A percentile compares a stretch with the other conserved stretches of the same genome.
Conservation (phyloP, 2,113 vertebrate species). For the Hydrochoerus hydrochaeris region DNA sequence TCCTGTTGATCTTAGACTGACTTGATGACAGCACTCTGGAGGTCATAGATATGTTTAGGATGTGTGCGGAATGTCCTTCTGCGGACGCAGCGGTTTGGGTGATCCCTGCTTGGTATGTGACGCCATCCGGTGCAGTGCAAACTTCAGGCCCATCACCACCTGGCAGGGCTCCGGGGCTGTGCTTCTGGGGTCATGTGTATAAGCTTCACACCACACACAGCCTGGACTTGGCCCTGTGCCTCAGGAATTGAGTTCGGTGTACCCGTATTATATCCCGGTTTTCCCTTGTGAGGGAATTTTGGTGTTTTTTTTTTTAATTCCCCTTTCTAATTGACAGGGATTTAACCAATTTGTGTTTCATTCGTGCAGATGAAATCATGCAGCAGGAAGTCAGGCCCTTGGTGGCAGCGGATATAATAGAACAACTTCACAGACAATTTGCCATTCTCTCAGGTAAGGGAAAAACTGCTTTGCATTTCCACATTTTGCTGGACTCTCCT, state of each 20-base stretch:
- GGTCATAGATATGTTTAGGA: background rate
- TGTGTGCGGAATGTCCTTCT: background rate
- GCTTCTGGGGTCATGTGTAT: background rate
- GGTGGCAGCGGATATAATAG: conserved; percentile 95
- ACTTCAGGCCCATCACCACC: background rate
- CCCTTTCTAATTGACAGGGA: background rate
- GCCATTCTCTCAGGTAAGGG: conserved; percentile 95
- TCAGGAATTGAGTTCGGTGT: background rate
- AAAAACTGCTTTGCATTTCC: background rate
- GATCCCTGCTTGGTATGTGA: background rate
- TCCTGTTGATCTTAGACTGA: background rate
- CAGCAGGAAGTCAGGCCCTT: conserved; percentile 97
- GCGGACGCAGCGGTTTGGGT: background rate
- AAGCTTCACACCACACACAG: background rate
- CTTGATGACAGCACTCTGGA: background rate
- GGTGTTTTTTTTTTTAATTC: background rate
- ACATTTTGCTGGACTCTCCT: conserved; percentile 44
- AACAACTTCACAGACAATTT: conserved; percentile 97
- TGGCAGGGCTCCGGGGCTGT: background rate
- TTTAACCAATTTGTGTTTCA: conserved; percentile 72
- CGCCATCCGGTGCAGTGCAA: background rate
- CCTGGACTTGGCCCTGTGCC: too few relatives aligned
- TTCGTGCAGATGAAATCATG: conserved; percentile 96
- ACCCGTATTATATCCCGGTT: background rate
- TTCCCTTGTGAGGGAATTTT: background rate